Evolutionary conservation across 2,113 vertebrate species (phyloP).

Genomic region (Apus apus): DNA sequence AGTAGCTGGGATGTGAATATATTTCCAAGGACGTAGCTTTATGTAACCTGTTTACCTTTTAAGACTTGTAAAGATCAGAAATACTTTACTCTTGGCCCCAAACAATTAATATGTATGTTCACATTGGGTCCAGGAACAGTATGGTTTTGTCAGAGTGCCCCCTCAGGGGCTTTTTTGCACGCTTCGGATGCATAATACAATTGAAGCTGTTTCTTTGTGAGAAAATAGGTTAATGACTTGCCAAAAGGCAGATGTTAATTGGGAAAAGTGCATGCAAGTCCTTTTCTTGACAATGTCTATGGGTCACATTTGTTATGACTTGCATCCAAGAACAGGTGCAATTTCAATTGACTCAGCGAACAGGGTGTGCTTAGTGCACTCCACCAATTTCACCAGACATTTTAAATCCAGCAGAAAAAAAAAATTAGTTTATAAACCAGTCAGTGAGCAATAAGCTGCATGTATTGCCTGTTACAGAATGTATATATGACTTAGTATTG

Average conservation of each 20-base stretch:
- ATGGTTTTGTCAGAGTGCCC: constrained; percentile 55
- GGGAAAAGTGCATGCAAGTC: constrained; percentile 39
- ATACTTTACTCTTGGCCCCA: constrained; percentile 44
- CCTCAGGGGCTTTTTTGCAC: constrained; percentile 29
- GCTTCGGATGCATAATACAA: constrained; percentile 63
- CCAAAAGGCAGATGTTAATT: constrained; percentile 69
- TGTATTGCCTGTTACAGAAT: background rate
- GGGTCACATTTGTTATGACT: constrained; percentile 50
- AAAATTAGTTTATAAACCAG: background rate
- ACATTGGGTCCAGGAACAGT: constrained; percentile 49
- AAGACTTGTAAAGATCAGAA: constrained; percentile 37
- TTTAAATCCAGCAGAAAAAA: background rate
- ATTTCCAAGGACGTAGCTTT: constrained; percentile 9
- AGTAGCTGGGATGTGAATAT: background rate
- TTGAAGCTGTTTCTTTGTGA: constrained; percentile 51
- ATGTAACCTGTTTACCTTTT: constrained; percentile 52
- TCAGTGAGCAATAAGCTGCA: background rate
- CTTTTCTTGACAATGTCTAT: constrained; percentile 27
- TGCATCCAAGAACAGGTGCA: constrained; percentile 49
- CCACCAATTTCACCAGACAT: constrained; percentile 1
- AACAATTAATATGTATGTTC: constrained; percentile 55
- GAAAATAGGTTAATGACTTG: constrained; percentile 70
- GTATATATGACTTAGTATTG: background rate
- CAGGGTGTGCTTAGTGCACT: constrained; percentile 14
- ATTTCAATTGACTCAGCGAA: constrained; percentile 51